phyloP scores from a whole-genome alignment of 2,797 vertebrate genomes.

The Allobates femoralis region DNA sequence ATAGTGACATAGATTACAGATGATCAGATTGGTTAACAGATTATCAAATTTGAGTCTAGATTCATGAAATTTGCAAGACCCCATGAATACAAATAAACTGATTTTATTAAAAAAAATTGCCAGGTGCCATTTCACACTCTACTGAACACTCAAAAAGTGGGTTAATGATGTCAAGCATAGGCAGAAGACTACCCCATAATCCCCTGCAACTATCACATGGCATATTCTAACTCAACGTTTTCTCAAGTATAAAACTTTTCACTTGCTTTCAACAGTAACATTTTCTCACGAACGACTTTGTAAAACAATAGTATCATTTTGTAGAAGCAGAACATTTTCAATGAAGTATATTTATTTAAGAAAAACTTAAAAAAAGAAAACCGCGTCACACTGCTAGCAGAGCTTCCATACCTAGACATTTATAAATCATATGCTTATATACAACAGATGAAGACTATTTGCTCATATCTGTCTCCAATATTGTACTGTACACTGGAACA shows the following conservation, averaged over 20 bases:
- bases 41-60: too few relatives aligned
- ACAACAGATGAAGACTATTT: conserved; percentile 35
- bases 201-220: too few relatives aligned
- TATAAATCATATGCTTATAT: conserved; percentile 39
- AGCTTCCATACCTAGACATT: conserved; percentile 28
- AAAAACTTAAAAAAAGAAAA: conserved; percentile 15
- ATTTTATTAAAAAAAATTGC: too few relatives aligned
- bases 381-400: background rate
- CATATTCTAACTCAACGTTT: too few relatives aligned
- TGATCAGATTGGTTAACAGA: too few relatives aligned
- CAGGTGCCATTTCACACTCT: too few relatives aligned
- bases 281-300: background rate
- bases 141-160: too few relatives aligned
- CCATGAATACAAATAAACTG: too few relatives aligned
- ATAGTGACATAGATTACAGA: too few relatives aligned
- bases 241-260: background rate
- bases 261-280: background rate
- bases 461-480: conserved; percentile 36
- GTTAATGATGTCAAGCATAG: too few relatives aligned
- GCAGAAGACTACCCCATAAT: too few relatives aligned
- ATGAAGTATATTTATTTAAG: conserved; percentile 20
- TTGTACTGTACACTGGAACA: conserved; percentile 14
- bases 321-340: background rate
- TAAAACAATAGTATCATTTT: background rate
- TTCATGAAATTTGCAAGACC: too few relatives aligned